These are phyloP conservation scores for Silurus aristotelis DNA, from an alignment of 2,797 vertebrate genomes.

Conservation along the genomic window DNA sequence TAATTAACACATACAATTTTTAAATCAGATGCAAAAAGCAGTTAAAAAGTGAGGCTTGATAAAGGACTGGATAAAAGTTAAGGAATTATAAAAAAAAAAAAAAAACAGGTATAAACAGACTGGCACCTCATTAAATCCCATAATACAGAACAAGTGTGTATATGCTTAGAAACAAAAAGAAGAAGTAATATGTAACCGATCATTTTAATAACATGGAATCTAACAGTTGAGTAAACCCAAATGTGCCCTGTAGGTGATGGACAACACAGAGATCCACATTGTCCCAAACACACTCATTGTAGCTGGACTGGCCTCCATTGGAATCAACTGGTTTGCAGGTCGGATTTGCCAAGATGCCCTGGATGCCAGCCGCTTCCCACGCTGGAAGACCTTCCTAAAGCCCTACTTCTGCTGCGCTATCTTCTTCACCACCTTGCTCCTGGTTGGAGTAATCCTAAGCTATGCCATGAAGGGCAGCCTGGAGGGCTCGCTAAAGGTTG, in stretches of 20 bases:
- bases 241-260: constrained; percentile 74
- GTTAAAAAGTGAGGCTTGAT: not conserved
- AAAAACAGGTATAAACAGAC: not conserved
- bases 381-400: constrained; percentile 78
- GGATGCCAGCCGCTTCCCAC: constrained; percentile 74
- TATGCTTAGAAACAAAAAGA: not conserved
- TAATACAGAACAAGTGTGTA: not conserved
- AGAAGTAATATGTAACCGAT: not conserved
- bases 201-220: not conserved
- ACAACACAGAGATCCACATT: constrained; percentile 76
- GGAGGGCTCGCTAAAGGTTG: constrained; percentile 76
- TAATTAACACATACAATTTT: not conserved
- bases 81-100: no score
- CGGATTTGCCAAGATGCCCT: constrained; percentile 80
- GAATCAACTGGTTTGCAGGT: constrained; percentile 78
- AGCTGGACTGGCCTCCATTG: constrained; percentile 76
- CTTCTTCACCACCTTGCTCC: constrained; percentile 78
- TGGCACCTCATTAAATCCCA: not conserved
- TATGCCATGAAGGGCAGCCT: constrained; percentile 78
- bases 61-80: not conserved
- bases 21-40: not conserved
- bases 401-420: constrained; percentile 74
- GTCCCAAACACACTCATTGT: constrained; percentile 83
- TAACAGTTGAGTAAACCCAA: constrained; percentile 19
- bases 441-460: constrained; percentile 77